Conservation (phyloP, 2,888 invertebrate species). For the Cylindroiulus punctatus region DNA sequence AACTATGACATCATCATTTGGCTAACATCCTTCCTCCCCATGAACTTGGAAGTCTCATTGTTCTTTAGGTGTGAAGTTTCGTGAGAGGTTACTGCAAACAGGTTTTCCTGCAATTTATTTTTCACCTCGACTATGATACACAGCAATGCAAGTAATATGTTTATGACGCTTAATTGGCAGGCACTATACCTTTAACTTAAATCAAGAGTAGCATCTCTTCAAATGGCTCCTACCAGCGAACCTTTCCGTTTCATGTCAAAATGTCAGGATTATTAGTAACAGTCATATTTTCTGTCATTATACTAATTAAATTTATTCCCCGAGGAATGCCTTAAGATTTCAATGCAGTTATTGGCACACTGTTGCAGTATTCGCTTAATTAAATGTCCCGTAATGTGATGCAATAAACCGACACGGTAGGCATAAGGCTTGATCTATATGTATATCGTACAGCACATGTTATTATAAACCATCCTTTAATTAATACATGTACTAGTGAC, state of each 20-base stretch:
- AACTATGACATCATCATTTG: too few relatives aligned
- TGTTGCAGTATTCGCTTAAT: slow-evolving; percentile 16
- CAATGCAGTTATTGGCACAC: not conserved
- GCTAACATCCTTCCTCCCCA: too few relatives aligned
- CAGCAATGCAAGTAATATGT: not conserved
- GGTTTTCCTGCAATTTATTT: too few relatives aligned
- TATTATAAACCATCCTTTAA: not conserved
- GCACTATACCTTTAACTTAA: not conserved
- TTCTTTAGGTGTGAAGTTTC: too few relatives aligned
- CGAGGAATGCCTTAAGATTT: not conserved
- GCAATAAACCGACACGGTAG: not conserved
- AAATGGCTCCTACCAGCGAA: not conserved
- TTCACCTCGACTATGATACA: too few relatives aligned
- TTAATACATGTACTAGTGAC: slow-evolving; percentile 21
- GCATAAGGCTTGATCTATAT: not conserved
- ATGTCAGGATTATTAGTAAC: not conserved
- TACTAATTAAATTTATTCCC: not conserved
- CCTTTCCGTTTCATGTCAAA: not conserved
- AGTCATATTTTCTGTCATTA: not conserved
- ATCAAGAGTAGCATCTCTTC: not conserved
- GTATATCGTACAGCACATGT: not conserved
- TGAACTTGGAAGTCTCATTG: too few relatives aligned
- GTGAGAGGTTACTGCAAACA: too few relatives aligned
- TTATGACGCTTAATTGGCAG: not conserved
- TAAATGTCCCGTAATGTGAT: not conserved